Conservation (phyloP, 2,113 vertebrate species). For the Papio anubis region DNA sequence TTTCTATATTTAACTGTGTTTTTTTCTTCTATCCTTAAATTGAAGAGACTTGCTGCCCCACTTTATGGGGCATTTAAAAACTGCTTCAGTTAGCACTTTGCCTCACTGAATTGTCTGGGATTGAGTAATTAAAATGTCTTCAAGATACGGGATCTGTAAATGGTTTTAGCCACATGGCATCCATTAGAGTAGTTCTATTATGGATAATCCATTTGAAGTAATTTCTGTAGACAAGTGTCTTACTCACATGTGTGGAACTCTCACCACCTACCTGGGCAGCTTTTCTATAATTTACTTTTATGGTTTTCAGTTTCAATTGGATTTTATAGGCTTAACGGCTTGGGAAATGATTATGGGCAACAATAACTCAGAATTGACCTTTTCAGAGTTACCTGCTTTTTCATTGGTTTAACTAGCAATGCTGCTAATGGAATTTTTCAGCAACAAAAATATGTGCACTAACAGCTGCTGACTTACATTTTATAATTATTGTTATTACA, state of each 20-base stretch:
- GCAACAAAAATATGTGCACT: constrained; percentile 77
- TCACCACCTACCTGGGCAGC: constrained; percentile 54
- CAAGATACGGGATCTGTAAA: constrained; percentile 25
- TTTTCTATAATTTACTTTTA: constrained; percentile 81
- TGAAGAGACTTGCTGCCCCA: neutral
- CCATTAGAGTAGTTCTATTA: neutral
- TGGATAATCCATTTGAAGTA: constrained; percentile 21
- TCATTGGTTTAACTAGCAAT: constrained; percentile 74
- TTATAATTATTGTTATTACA: constrained; percentile 79
- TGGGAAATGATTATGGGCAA: constrained; percentile 83
- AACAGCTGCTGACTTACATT: constrained; percentile 76
- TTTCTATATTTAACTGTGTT: constrained; percentile 9
- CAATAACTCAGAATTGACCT: constrained; percentile 81
- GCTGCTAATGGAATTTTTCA: constrained; percentile 82
- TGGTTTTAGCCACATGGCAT: constrained; percentile 26
- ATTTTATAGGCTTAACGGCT: constrained; percentile 81
- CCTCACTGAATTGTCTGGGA: neutral
- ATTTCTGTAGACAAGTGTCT: constrained; percentile 48
- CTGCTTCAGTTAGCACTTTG: neutral
- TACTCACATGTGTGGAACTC: constrained; percentile 15
- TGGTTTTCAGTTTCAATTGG: constrained; percentile 75
- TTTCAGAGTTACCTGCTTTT: constrained; percentile 74
- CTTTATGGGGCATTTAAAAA: constrained; percentile 46
- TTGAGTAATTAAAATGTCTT: constrained; percentile 57
- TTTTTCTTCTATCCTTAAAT: neutral